These are phyloP conservation scores for Fistularia tabacaria DNA, from an alignment of 2,797 vertebrate genomes.

Conservation along the genomic window DNA sequence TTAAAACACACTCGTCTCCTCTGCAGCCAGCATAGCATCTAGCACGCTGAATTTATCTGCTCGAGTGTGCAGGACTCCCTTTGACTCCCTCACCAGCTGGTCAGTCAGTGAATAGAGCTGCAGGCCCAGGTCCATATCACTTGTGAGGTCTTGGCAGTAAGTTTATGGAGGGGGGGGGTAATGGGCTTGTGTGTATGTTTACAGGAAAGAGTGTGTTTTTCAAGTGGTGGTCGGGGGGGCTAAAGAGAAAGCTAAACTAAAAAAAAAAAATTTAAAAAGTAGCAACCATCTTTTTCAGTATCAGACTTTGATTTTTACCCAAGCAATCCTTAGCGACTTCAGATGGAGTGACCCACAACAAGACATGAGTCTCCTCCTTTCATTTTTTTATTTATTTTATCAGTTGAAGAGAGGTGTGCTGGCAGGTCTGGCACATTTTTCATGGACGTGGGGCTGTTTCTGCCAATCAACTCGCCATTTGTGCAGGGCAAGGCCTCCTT, in stretches of 20 bases:
- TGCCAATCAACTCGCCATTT: slow-evolving; percentile 45
- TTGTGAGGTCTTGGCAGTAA: slow-evolving; percentile 97
- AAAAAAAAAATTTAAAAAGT: slow-evolving; percentile 3
- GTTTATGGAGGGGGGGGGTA: slow-evolving; percentile 55
- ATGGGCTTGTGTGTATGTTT: slow-evolving; percentile 25
- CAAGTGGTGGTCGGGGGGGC: slow-evolving; percentile 1
- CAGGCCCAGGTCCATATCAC: slow-evolving; percentile 91
- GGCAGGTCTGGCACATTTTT: slow-evolving; percentile 34
- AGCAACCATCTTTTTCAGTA: slow-evolving; percentile 23
- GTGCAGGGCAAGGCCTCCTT: slow-evolving; percentile 38
- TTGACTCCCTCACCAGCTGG: slow-evolving; percentile 99
- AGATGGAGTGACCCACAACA: too few relatives aligned
- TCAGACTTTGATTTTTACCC: too few relatives aligned
- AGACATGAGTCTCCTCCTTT: too few relatives aligned
- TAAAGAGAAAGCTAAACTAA: too few relatives aligned
- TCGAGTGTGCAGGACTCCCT: slow-evolving; percentile 78
- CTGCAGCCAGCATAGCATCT: slow-evolving; percentile 54
- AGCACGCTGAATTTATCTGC: slow-evolving; percentile 78
- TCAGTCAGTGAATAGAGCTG: slow-evolving; percentile 86
- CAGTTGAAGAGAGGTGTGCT: slow-evolving; percentile 41
- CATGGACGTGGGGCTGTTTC: slow-evolving; percentile 35
- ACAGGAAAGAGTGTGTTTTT: slow-evolving; percentile 12
- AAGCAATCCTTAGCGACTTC: too few relatives aligned
- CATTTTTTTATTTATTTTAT: background rate
- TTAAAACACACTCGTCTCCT: slow-evolving; percentile 41